These are phyloP conservation scores for Kryptolebias ocellatus DNA, from an alignment of 2,797 vertebrate genomes.

Conservation along the genomic window DNA sequence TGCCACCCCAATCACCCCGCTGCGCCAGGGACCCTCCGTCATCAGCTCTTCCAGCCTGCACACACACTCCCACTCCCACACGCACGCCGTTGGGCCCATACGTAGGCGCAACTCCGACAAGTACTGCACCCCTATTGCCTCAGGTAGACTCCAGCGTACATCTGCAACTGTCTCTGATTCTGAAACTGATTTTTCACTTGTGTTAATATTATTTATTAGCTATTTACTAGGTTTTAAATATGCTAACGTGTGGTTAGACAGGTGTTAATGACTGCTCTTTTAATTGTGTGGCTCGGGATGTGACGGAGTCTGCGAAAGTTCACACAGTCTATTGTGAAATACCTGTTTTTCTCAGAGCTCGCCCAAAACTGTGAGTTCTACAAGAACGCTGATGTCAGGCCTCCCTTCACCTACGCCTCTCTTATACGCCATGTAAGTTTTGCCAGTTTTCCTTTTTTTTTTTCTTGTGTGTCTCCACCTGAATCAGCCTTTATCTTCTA, in stretches of 20 bases:
- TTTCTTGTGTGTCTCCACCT: not conserved
- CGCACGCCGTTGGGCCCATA: constrained; percentile 89
- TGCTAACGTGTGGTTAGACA: no score
- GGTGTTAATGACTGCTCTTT: no score
- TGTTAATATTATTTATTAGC: not conserved
- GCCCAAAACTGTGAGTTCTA: constrained; percentile 99
- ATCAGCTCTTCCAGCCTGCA: constrained; percentile 95
- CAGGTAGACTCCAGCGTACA: constrained; percentile 81
- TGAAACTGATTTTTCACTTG: no score
- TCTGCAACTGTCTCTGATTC: not conserved
- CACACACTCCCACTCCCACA: constrained; percentile 77
- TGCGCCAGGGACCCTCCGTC: constrained; percentile 94
- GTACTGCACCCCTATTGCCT: constrained; percentile 98
- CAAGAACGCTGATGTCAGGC: constrained; percentile 97
- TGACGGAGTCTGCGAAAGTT: no score
- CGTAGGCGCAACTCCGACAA: constrained; percentile 97
- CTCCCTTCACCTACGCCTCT: constrained; percentile 97
- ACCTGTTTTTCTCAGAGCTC: constrained; percentile 84
- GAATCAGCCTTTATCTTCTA: constrained; percentile 25
- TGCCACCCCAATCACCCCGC: constrained; percentile 92
- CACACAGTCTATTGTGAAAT: no score
- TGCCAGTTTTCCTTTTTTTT: not conserved
- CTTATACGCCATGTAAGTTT: constrained; percentile 96
- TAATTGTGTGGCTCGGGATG: no score
- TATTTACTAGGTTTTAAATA: not conserved